Percentiles rank a stretch among this genome's conserved stretches.
Evolutionary conservation across 1,140 invertebrate species (phyloP).

Genomic region (Bombus sylvicola): DNA sequence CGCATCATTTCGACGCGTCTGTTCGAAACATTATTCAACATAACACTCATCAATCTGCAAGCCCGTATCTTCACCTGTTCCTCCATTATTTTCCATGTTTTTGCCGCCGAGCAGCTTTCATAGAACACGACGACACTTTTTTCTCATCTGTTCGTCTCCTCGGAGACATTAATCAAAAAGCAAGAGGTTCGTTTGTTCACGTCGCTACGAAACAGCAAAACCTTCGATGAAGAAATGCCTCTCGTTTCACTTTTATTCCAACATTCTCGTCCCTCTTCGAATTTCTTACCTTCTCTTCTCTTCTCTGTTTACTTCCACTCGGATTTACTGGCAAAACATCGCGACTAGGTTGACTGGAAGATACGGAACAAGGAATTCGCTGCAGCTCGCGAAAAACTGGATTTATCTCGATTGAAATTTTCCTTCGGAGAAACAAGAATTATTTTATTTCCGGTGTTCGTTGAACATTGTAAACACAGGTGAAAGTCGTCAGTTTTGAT

Average conservation of each 20-base stretch:
- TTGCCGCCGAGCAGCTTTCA: not conserved
- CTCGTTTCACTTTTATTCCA: slow-evolving; percentile 9
- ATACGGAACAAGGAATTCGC: not conserved
- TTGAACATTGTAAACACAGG: too few relatives aligned
- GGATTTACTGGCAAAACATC: not conserved
- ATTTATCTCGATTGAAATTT: not conserved
- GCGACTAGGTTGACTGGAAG: not conserved
- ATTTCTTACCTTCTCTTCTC: not conserved
- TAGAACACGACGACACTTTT: not conserved
- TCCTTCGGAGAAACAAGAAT: not conserved
- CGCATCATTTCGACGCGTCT: too few relatives aligned
- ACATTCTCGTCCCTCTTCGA: not conserved
- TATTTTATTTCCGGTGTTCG: too few relatives aligned
- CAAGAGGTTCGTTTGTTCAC: not conserved
- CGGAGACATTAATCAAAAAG: slow-evolving; percentile 45
- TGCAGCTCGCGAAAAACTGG: not conserved
- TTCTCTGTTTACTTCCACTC: not conserved
- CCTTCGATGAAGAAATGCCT: not conserved
- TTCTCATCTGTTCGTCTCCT: not conserved
- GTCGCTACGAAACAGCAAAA: not conserved
- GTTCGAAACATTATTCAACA: not conserved
- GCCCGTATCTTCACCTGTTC: not conserved
- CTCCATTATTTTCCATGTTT: not conserved
- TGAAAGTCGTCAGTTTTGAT: too few relatives aligned
- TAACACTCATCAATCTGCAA: slow-evolving; percentile 2